Evolutionary conservation across 2,113 vertebrate species (phyloP).

Genomic region (Lophotis ruficrista): DNA sequence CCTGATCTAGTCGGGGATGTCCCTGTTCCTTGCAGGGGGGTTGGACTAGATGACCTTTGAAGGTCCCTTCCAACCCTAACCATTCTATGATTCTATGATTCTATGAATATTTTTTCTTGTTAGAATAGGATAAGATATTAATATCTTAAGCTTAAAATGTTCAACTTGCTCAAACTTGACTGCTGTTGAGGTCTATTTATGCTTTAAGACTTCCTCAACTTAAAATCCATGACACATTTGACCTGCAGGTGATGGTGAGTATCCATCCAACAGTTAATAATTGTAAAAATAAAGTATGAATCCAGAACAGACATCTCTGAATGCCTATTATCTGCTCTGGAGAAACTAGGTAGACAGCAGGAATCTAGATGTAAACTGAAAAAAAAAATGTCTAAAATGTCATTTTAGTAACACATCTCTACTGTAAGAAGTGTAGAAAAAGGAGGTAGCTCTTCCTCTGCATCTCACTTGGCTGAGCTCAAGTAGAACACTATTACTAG

Average conservation of each 20-base stretch:
- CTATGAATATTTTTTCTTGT: too few species aligned
- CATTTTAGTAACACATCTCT: neutral
- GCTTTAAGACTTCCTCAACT: neutral
- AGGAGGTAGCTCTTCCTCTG: neutral
- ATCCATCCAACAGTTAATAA: neutral
- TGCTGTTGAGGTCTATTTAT: neutral
- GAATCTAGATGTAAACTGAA: neutral
- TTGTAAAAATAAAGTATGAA: neutral
- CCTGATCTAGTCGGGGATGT: too few species aligned
- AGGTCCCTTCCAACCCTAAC: too few species aligned
- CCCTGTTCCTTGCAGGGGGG: too few species aligned
- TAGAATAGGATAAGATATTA: neutral
- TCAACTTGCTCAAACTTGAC: neutral
- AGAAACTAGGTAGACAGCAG: neutral
- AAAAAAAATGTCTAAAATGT: neutral
- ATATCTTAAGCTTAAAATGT: neutral
- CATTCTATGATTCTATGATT: too few species aligned
- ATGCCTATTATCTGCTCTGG: neutral
- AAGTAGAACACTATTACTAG: neutral
- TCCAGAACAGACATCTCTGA: neutral
- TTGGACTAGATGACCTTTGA: too few species aligned
- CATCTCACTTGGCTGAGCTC: neutral
- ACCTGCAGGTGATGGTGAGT: neutral
- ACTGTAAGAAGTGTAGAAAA: neutral
- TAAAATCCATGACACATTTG: neutral